phyloP scores from a whole-genome alignment of 1,140 invertebrate genomes.

The Microplitis demolitor region DNA sequence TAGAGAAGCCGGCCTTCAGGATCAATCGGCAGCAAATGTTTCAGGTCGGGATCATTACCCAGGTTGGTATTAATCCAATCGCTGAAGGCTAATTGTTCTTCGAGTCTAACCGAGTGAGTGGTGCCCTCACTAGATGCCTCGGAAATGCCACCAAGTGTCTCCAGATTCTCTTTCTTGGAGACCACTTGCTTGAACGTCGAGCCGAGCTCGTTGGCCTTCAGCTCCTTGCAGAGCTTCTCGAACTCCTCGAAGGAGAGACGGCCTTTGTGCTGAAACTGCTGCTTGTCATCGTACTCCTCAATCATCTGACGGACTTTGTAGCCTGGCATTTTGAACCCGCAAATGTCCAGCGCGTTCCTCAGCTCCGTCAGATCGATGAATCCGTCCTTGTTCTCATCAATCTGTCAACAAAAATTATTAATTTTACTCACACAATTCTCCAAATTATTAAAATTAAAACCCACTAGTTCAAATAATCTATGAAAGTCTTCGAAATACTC shows the following conservation, averaged over 20 bases:
- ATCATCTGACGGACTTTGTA: constrained; percentile 92
- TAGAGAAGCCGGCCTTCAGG: constrained; percentile 88
- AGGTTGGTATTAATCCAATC: constrained; percentile 98
- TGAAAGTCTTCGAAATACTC: constrained; percentile 40
- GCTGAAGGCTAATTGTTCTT: constrained; percentile 97
- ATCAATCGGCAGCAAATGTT: constrained; percentile 90
- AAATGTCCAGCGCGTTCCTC: constrained; percentile 85
- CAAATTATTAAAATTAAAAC: constrained; percentile 15
- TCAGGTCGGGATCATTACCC: constrained; percentile 84
- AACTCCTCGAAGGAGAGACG: constrained; percentile 86
- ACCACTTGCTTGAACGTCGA: constrained; percentile 91
- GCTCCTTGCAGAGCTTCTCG: constrained; percentile 84
- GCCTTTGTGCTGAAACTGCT: constrained; percentile 71
- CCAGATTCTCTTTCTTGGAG: constrained; percentile 90
- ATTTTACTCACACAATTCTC: background rate
- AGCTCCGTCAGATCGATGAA: constrained; percentile 89
- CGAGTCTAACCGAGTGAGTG: constrained; percentile 90
- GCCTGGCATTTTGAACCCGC: constrained; percentile 91
- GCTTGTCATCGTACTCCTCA: constrained; percentile 81
- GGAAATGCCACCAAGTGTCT: constrained; percentile 92
- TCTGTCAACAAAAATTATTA: constrained; percentile 62
- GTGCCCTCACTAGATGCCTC: constrained; percentile 93
- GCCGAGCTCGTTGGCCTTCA: constrained; percentile 89
- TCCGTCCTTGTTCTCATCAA: constrained; percentile 90
- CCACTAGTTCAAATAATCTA: constrained; percentile 32